phyloP scores from a whole-genome alignment of 2,113 vertebrate species.

The Grus americana region DNA sequence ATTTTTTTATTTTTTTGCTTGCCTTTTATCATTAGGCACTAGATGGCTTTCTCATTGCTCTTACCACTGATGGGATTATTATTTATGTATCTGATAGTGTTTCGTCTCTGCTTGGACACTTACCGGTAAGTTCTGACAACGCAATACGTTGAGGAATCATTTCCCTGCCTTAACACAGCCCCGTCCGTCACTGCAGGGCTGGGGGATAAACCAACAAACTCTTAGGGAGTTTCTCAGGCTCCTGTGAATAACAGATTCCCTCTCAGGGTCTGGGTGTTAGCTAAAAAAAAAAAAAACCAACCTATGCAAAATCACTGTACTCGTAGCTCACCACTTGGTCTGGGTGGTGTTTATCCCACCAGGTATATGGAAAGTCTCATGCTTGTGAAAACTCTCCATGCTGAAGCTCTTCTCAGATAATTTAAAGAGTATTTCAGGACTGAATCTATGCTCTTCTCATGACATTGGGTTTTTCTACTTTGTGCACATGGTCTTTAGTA shows the following conservation, averaged over 20 bases:
- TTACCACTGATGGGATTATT: constrained; percentile 92
- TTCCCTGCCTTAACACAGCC: background rate
- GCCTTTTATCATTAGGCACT: constrained; percentile 80
- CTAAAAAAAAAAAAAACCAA: background rate
- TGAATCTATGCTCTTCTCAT: background rate
- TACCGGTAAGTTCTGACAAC: constrained; percentile 85
- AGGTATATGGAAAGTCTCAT: background rate
- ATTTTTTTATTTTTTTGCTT: background rate
- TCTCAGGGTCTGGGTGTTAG: background rate
- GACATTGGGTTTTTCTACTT: background rate
- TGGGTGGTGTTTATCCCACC: background rate
- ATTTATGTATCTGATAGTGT: constrained; percentile 88
- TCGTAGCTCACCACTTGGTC: background rate
- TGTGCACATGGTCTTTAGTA: background rate
- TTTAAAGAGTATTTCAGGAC: background rate
- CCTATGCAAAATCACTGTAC: background rate
- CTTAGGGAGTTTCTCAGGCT: background rate
- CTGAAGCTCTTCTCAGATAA: background rate
- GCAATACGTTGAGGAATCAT: background rate
- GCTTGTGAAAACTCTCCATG: background rate
- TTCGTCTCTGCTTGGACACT: constrained; percentile 88
- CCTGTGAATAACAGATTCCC: background rate
- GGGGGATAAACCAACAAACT: background rate
- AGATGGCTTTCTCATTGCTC: constrained; percentile 88
- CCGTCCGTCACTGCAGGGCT: fast-evolving